Percentiles rank a stretch among this genome's conserved stretches.
phyloP scores from a whole-genome alignment of 2,888 invertebrate species.

The Iselma pallidipennis region DNA sequence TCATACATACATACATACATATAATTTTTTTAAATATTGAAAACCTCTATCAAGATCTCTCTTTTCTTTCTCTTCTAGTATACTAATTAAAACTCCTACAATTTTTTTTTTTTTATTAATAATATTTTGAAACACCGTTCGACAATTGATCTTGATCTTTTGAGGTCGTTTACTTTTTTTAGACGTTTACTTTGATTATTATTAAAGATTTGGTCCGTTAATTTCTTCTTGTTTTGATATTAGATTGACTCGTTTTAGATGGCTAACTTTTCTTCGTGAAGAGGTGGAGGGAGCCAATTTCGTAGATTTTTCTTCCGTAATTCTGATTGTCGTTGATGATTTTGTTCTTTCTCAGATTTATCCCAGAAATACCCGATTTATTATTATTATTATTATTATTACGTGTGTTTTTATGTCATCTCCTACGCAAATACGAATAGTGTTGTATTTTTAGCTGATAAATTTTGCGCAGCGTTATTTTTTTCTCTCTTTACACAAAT shows the following conservation, averaged over 20 bases:
- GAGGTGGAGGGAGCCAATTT: background rate
- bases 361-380: background rate
- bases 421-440: background rate
- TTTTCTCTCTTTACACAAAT: background rate
- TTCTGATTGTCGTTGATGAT: background rate
- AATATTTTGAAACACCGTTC: too few species aligned
- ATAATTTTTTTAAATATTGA: too few species aligned
- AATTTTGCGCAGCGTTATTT: background rate
- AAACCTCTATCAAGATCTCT: too few species aligned
- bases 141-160: constrained; percentile 4
- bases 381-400: background rate
- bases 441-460: background rate
- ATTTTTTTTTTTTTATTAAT: too few species aligned
- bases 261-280: background rate
- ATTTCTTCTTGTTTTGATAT: background rate
- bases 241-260: background rate
- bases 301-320: background rate
- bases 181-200: too few species aligned
- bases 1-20: too few species aligned
- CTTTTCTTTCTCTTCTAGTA: background rate
- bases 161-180: constrained; percentile 6
- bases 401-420: background rate
- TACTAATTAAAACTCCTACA: background rate
- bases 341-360: too few species aligned
- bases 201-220: background rate